phyloP scores from a whole-genome alignment of 2,888 invertebrate genomes.

The Conus canariensis region DNA sequence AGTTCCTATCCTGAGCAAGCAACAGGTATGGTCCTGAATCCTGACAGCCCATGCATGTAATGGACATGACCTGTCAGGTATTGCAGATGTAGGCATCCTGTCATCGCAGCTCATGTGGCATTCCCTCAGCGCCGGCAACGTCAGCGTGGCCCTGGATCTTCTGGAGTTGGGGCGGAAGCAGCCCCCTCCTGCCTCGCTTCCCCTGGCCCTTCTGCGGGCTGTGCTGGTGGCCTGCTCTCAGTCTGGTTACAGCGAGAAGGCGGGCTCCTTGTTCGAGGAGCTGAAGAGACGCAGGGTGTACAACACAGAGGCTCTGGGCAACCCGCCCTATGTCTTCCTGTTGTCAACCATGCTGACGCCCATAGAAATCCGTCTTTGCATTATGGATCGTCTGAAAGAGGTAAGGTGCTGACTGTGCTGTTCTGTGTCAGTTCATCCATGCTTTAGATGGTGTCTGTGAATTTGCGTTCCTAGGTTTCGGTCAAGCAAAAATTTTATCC shows the following conservation, averaged over 20 bases:
- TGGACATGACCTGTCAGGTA: not conserved
- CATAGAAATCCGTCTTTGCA: not conserved
- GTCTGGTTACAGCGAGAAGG: not conserved
- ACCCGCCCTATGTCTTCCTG: not conserved
- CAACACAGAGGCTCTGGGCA: not conserved
- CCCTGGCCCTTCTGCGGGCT: not conserved
- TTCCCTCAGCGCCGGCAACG: conserved; percentile 3
- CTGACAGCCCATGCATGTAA: too few species aligned
- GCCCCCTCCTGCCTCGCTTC: not conserved
- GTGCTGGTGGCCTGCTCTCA: conserved; percentile 13
- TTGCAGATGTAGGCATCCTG: not conserved
- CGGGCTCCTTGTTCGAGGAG: not conserved
- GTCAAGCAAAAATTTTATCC: too few species aligned
- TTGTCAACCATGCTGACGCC: conserved; percentile 24
- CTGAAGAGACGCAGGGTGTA: conserved; percentile 1
- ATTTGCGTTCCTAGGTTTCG: not conserved
- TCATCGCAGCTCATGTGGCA: conserved; percentile 26
- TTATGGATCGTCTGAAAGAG: conserved; percentile 15
- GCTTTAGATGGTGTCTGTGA: not conserved
- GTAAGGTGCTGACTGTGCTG: not conserved
- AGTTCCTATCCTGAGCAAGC: too few species aligned
- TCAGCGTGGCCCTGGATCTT: not conserved
- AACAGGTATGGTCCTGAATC: too few species aligned
- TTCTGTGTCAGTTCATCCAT: not conserved
- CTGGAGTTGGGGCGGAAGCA: not conserved